phyloP scores from a whole-genome alignment of 2,888 invertebrate genomes.

The Ormyrus labotus region DNA sequence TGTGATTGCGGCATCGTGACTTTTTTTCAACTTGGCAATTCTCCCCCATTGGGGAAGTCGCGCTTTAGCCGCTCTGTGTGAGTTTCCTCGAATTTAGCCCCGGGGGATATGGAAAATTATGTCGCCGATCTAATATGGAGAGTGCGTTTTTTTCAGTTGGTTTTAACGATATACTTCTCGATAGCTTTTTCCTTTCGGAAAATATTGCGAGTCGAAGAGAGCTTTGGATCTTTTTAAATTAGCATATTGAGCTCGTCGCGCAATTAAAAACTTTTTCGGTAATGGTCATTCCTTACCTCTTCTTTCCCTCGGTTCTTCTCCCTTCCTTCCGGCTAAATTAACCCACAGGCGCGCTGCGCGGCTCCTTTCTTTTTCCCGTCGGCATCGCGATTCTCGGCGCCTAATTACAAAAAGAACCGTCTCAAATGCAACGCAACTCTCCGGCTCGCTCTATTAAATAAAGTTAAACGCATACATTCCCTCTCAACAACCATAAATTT shows the following conservation, averaged over 20 bases:
- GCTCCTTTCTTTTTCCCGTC: neutral
- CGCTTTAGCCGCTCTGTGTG: too few relatives aligned
- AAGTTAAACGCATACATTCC: slow-evolving; percentile 46
- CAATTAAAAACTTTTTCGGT: slow-evolving; percentile 31
- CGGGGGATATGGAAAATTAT: too few relatives aligned
- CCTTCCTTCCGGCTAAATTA: neutral
- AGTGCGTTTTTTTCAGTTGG: too few relatives aligned
- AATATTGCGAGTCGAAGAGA: too few relatives aligned
- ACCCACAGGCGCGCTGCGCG: neutral
- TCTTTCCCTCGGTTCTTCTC: neutral
- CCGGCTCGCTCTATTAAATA: slow-evolving; percentile 43
- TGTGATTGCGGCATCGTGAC: neutral
- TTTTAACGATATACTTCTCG: too few relatives aligned
- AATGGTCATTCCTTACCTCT: neutral
- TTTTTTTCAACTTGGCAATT: neutral
- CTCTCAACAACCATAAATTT: slow-evolving; percentile 55
- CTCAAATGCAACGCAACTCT: slow-evolving; percentile 14
- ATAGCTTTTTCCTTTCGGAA: too few relatives aligned
- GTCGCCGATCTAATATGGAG: too few relatives aligned
- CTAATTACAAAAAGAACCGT: slow-evolving; percentile 47
- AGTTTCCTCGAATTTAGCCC: too few relatives aligned
- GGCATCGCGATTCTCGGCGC: neutral
- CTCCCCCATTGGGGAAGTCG: too few relatives aligned
- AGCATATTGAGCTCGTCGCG: neutral
- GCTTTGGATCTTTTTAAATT: too few relatives aligned